These are phyloP conservation scores for Rana temporaria DNA, from an alignment of 2,113 vertebrate genomes.

Conservation along the genomic window DNA sequence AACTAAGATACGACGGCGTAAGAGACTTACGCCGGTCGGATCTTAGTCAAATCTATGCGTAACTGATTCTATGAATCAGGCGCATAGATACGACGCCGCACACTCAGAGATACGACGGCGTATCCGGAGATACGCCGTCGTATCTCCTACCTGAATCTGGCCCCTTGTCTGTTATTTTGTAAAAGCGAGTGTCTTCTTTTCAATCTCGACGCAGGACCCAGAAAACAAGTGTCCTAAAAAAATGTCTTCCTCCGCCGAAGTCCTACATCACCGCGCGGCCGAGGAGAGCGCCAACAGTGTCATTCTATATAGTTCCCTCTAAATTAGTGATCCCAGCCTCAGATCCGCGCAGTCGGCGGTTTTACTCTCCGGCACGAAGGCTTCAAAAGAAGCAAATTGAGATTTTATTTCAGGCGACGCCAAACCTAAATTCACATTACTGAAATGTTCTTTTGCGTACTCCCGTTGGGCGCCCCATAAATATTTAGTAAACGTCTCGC, in stretches of 20 bases:
- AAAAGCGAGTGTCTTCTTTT: constrained; percentile 67
- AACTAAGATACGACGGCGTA: no score
- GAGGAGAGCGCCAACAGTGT: constrained; percentile 62
- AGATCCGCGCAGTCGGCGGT: background rate
- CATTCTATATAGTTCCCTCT: constrained; percentile 67
- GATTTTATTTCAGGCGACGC: background rate
- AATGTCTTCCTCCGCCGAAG: background rate
- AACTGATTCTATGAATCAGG: no score
- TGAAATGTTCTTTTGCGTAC: background rate
- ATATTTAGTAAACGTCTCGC: background rate
- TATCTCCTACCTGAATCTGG: no score
- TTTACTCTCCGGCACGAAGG: background rate
- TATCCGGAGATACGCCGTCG: no score
- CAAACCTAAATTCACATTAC: background rate
- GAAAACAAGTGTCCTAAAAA: no score
- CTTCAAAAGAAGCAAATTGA: background rate
- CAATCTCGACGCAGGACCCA: constrained; percentile 57
- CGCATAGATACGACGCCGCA: no score
- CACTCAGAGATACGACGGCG: no score
- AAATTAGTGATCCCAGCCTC: constrained; percentile 62
- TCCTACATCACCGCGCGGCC: constrained; percentile 60
- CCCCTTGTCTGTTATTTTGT: constrained; percentile 67
- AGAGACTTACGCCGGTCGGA: no score
- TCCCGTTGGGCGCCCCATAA: no score
- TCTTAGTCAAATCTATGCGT: no score